Evolutionary conservation across 2,888 invertebrate genomes (phyloP).

Genomic region (Noctua janthina): DNA sequence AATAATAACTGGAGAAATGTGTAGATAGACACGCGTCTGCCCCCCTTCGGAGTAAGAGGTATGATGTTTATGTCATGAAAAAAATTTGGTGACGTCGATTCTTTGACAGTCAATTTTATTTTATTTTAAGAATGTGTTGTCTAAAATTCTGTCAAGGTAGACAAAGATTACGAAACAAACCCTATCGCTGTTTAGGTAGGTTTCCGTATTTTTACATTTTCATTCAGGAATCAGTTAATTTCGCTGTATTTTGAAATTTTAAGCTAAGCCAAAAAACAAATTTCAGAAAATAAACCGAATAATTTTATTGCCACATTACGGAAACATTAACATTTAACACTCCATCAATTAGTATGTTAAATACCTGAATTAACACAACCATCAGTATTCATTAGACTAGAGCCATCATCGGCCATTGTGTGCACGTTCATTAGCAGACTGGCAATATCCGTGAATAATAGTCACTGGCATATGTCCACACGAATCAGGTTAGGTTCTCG

Average conservation of each 20-base stretch:
- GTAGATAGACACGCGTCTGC: not conserved
- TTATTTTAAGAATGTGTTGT: no score
- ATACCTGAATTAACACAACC: not conserved
- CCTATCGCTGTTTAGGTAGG: not conserved
- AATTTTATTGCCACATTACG: not conserved
- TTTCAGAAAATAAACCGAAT: not conserved
- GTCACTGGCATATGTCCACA: constrained; percentile 5
- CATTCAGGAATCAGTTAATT: not conserved
- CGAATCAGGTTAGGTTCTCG: not conserved
- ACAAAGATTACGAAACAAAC: not conserved
- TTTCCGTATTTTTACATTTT: not conserved
- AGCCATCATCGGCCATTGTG: constrained; percentile 10
- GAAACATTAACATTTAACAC: not conserved
- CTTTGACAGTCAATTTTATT: no score
- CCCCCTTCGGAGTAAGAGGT: not conserved
- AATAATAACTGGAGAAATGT: no score
- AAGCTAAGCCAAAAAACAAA: not conserved
- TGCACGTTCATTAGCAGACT: constrained; percentile 31
- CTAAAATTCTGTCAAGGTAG: not conserved
- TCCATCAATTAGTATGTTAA: not conserved
- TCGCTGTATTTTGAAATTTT: not conserved
- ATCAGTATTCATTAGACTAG: constrained; percentile 27
- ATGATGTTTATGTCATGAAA: not conserved
- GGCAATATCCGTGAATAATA: constrained; percentile 37
- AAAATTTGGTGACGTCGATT: no score